Conservation (phyloP, 2,797 vertebrate genomes). For the Carduelis carduelis region DNA sequence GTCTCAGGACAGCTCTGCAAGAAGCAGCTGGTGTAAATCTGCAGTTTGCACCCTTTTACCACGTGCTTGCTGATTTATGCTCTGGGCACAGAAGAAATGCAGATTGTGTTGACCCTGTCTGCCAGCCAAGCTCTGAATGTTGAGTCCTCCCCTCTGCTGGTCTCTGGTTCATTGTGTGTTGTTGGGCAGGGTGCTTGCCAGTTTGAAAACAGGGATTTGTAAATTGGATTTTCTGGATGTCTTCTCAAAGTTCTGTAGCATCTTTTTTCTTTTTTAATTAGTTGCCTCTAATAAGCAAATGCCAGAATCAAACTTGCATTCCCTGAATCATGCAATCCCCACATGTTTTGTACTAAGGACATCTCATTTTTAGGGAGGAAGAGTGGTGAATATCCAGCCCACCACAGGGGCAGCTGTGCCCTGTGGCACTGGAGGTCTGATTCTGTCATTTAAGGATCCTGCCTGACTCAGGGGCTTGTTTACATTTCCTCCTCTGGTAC, state of each 20-base stretch:
- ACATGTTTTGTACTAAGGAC: background rate
- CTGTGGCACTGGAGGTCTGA: accelerated
- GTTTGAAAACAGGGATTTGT: background rate
- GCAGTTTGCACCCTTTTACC: background rate
- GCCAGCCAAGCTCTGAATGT: background rate
- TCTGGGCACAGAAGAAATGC: background rate
- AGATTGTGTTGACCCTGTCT: background rate
- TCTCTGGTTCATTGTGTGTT: too few species aligned
- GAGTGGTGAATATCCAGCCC: background rate
- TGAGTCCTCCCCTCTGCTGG: background rate
- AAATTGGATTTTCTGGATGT: accelerated
- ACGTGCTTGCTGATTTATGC: background rate
- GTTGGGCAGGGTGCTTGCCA: background rate
- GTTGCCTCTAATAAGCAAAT: background rate
- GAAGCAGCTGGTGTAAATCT: background rate
- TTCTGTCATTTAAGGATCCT: background rate
- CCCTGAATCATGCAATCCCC: background rate
- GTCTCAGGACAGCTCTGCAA: background rate
- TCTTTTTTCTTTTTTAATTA: background rate
- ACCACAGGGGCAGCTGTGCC: background rate
- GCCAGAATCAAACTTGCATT: accelerated
- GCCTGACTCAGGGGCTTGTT: background rate
- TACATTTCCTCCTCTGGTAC: background rate
- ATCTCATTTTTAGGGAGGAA: background rate
- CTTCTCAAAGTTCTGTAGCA: background rate